Conservation (phyloP, 2,797 vertebrate species). For the Chelonia mydas region DNA sequence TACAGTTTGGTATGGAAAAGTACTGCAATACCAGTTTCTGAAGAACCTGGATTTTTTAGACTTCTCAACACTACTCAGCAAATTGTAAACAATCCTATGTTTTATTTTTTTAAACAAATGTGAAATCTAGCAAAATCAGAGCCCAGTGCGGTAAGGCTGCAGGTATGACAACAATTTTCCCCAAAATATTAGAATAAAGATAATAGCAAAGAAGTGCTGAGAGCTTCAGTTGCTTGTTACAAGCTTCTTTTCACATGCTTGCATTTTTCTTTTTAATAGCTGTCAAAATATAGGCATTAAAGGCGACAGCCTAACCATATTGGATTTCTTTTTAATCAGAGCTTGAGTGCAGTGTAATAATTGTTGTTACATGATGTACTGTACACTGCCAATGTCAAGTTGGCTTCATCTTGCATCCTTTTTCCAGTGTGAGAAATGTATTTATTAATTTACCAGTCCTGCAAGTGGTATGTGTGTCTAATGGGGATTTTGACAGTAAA, state of each 20-base stretch:
- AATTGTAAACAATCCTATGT: not conserved
- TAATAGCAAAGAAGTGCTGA: constrained; percentile 19
- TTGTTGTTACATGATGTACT: constrained; percentile 36
- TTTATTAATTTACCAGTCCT: constrained; percentile 40
- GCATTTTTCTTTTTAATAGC: constrained; percentile 30
- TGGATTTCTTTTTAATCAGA: not conserved
- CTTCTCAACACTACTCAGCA: not conserved
- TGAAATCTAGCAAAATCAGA: not conserved
- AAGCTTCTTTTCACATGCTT: constrained; percentile 7
- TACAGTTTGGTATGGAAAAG: accelerated
- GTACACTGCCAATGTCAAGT: constrained; percentile 33
- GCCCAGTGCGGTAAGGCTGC: not conserved
- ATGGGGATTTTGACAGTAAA: constrained; percentile 64
- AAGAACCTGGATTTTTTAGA: not conserved
- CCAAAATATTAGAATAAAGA: constrained; percentile 45
- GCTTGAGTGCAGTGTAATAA: constrained; percentile 13
- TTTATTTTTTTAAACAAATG: not conserved
- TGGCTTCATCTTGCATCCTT: constrained; percentile 14
- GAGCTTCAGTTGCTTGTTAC: not conserved
- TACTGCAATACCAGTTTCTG: not conserved
- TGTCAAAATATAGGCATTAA: not conserved
- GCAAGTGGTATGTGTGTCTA: constrained; percentile 42
- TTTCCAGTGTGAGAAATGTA: constrained; percentile 26
- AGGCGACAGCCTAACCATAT: constrained; percentile 31
- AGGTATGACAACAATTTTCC: not conserved